These are phyloP conservation scores for Nasonia longicornis DNA, from an alignment of 1,140 invertebrate genomes.

Conservation along the genomic window DNA sequence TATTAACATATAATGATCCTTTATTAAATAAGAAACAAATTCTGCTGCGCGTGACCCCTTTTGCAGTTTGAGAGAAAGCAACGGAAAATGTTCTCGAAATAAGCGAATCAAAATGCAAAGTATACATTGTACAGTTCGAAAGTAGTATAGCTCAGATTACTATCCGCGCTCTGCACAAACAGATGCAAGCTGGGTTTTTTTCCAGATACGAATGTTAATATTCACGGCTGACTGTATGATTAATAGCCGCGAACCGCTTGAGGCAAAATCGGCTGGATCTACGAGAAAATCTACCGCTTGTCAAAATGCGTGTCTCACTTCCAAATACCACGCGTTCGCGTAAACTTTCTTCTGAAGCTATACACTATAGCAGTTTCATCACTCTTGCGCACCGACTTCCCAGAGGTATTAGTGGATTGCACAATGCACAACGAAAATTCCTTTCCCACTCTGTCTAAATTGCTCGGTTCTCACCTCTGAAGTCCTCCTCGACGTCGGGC, in stretches of 20 bases:
- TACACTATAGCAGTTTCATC: no score
- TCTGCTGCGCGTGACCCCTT: background rate
- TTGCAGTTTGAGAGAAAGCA: conserved; percentile 16
- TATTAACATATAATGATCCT: background rate
- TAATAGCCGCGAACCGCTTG: background rate
- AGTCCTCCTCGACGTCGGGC: conserved; percentile 64
- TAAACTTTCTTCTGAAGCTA: background rate
- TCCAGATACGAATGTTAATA: background rate
- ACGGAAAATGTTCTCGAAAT: conserved; percentile 13
- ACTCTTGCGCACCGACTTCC: no score
- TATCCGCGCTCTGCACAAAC: background rate
- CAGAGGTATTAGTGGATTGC: no score
- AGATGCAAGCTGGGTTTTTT: background rate
- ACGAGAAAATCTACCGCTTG: background rate
- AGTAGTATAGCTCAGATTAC: background rate
- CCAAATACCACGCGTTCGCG: background rate
- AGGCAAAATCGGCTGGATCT: no score
- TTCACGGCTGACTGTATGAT: background rate
- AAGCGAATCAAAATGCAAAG: conserved; percentile 12
- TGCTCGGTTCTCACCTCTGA: conserved; percentile 59
- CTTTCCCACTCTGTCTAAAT: no score
- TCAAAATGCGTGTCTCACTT: no score
- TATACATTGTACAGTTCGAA: background rate
- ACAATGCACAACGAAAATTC: no score
- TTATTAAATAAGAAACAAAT: background rate